Base-by-base conservation (phyloP, 2,113 vertebrate species). In the Chamaea fasciata region DNA sequence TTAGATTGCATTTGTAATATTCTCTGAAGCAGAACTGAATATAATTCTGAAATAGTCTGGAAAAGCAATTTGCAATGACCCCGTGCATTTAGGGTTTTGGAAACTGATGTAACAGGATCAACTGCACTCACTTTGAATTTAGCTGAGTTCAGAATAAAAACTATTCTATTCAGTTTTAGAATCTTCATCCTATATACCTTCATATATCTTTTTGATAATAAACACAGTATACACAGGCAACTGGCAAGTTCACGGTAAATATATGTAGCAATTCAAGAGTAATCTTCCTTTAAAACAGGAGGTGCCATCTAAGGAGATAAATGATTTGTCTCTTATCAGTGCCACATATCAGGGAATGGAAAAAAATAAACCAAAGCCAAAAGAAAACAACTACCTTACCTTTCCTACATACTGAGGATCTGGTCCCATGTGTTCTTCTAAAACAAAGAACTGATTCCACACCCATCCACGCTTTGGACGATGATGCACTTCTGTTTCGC, bases 401-500 rank as follows among this genome's bases (percentile, higher is more conserved):
- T 99, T 99, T 97, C 99, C 99, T 77, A 99, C 99, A 87, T 99
- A 99, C 83, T 99, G 99, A 76, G 99, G 98, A 62, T 99, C 99
- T 76, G 99, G 98, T 97, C 99, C 99, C 97, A 99, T 98, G 86
- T 99, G 99, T 98, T 99, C 99, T 99, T 99, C 99, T 99, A 99
- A 99, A 99, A 99, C 99, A 98, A 99, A 99, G 99, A 99, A 99
- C 98, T 99, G 99, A 97, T 99, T 99, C 99, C 99, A 99, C 92
- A 99, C 99, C 99, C 99, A 99, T 97, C 99, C 99, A 15, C 99
- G 98, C 95, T 99, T 99, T 33, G 99, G 99, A 87, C 99, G 98
- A 97, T 99, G 99, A 97, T 99, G 99, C 31, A 99, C 98, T 98
- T 99, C 99, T 27, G 98, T 99, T 98, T 99, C 98, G 0, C 98